Conservation (phyloP, 1,140 invertebrate genomes). For the Galleria mellonella region DNA sequence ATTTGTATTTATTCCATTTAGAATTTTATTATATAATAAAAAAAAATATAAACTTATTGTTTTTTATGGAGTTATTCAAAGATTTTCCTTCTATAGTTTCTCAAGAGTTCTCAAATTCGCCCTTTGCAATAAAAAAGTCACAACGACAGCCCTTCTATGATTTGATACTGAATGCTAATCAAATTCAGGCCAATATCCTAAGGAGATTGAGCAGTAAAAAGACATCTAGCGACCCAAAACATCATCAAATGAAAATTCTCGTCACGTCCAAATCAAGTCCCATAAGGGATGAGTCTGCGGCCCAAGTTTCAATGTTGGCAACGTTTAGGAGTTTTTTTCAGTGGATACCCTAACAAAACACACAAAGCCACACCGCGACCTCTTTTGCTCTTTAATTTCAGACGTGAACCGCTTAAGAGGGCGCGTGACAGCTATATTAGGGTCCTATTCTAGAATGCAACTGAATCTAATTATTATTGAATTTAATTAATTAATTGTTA, state of each 20-base stretch:
- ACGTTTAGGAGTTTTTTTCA: slow-evolving; percentile 25
- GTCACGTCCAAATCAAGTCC: slow-evolving; percentile 34
- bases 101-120: too few species aligned
- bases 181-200: slow-evolving; percentile 19
- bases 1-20: too few species aligned
- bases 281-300: slow-evolving; percentile 32
- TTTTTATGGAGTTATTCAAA: too few species aligned
- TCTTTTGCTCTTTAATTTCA: slow-evolving; percentile 34
- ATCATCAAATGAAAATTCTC: slow-evolving; percentile 23
- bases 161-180: slow-evolving; percentile 4
- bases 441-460: background rate
- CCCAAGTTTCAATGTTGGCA: slow-evolving; percentile 31
- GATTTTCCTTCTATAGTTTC: too few species aligned
- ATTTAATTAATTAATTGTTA: background rate
- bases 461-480: background rate
- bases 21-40: too few species aligned
- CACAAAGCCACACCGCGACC: slow-evolving; percentile 14
- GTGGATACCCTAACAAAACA: slow-evolving; percentile 21
- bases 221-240: slow-evolving; percentile 17
- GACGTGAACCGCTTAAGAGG: slow-evolving; percentile 25
- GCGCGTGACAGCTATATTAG: slow-evolving; percentile 12
- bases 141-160: too few species aligned
- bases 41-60: too few species aligned
- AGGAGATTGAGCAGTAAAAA: slow-evolving; percentile 31
- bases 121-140: too few species aligned